Percentiles rank a stretch among this genome's conserved stretches.
phyloP scores from a whole-genome alignment of 2,888 invertebrate species.

The Leptinotarsa peninsularis region DNA sequence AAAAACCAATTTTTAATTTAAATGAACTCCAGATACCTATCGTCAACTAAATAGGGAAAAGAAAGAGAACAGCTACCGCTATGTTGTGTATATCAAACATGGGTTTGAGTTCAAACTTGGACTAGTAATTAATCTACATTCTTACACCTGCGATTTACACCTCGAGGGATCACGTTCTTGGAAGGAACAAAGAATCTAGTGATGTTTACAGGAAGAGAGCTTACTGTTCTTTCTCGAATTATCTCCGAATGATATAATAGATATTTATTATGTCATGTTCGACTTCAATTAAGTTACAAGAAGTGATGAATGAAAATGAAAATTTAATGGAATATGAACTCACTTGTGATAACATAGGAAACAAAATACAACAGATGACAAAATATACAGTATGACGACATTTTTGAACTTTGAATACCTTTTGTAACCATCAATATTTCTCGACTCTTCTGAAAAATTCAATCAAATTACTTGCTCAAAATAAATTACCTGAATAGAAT shows the following conservation, averaged over 20 bases:
- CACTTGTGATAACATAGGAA: too few species aligned
- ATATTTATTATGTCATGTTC: background rate
- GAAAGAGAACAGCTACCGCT: slow-evolving; percentile 22
- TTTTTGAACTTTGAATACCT: too few species aligned
- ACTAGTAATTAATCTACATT: slow-evolving; percentile 23
- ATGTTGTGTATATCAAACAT: slow-evolving; percentile 16
- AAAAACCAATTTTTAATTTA: slow-evolving; percentile 23
- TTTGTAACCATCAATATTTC: too few species aligned
- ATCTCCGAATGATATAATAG: background rate
- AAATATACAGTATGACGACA: too few species aligned
- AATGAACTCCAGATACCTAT: slow-evolving; percentile 7
- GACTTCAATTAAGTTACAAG: background rate
- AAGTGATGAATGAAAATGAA: too few species aligned
- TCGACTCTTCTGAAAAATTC: too few species aligned
- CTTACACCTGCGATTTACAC: slow-evolving; percentile 26
- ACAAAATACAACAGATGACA: too few species aligned
- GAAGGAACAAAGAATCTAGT: slow-evolving; percentile 2
- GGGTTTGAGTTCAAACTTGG: background rate
- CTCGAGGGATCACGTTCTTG: slow-evolving; percentile 17
- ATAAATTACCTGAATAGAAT: too few species aligned
- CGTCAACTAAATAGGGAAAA: slow-evolving; percentile 17
- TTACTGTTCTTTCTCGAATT: background rate
- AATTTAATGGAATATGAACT: too few species aligned
- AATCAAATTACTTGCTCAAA: too few species aligned
- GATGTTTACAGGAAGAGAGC: slow-evolving; percentile 2